Evolutionary conservation across 2,797 vertebrate genomes (phyloP), one percentile per base, ranked within the genome.

Genomic region (Semaprochilodus insignis): DNA sequence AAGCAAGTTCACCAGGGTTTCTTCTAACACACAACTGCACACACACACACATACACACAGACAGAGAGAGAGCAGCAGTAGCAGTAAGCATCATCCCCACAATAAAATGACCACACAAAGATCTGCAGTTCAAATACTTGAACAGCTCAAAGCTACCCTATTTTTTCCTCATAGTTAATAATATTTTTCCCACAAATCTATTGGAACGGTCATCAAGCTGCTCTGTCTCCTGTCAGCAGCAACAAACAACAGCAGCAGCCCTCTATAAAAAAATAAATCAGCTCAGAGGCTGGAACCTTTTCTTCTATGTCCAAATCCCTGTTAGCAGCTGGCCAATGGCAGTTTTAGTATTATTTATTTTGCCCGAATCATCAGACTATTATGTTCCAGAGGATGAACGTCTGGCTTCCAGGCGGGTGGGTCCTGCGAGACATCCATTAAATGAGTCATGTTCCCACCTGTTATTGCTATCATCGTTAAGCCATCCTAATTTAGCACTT

Each of bases 261-360:
- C 23, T n/a, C 7, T 23, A 2, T 13, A 5, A 21, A 48, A 11
- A 31, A 31, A 31, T 31, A 1, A 48, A 10, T 48, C 44, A 48
- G 10, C 10, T 48, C 44, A 48, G 10, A 48, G 44, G 10, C 10
- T 48, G 11, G 10, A 48, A 13, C 44, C 10, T 48, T 48, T 10
- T 48, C 5, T 10, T 48, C 21, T 25, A 23, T 23, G n/a, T 40
- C 4, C 34, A 67, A 67, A 67, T 66, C 17, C 65, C 65, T 8
- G 6, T 40, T 17, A 40, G 65, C 17, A 40, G 17, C 16, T 19
- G n/a, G 36, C 6, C 66, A 17, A 54, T 31, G 48, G 48, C 25
- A 54, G 69, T 48, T 71, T 48, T 52, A 71, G 21, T 25, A 51
- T 71, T 71, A 71, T 71, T 71, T 14, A 71, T 71, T 54, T 31